Base-by-base conservation (phyloP, 1,140 invertebrate species). In the Drosophila sp. region DNA sequence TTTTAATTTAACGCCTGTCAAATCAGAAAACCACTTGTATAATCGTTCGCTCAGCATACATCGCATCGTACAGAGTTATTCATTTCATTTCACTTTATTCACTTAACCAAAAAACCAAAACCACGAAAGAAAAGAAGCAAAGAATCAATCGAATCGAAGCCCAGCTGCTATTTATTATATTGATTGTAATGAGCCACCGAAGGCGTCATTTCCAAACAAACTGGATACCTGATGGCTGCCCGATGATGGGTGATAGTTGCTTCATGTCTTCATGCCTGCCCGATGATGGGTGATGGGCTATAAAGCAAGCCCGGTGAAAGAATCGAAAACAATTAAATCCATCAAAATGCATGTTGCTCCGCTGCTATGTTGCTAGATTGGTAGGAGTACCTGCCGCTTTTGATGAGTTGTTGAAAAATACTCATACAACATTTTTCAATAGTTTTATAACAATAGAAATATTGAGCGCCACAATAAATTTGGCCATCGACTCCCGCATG, bases 1-100 rank as follows among this genome's bases (percentile, higher is more conserved):
- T 89, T 89, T 87, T 89, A 89, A 89, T 89, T 89, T 89, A 89
- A 89, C 84, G 84, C 84, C 84, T 87, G 84, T 87, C 84, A 87
- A 89, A 89, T 89, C 84, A 89, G 72, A 86, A 89, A 89, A 89
- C 71, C 84, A 89, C 84, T 89, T 82, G 84, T 76, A 89, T 89
- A 89, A 89, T 89, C 84, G 84, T 84, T 89, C 83, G 84, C 71
- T 80, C 79, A 50, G 7, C 44, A 50, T 50, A 50, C 70, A 38
- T 55, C 10, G 35, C 35, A 65, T 55, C 66, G 68, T 41, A 58
- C 74, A 81, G 74, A 75, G 75, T 79, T 79, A 76, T 82, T 79
- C 80, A 76, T 63, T 63, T 63, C 66, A 70, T 47, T 58, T 64
- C 71, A 29, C 50, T 65, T 50, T 60, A 50, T 79, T 70, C 78